A percentile compares a stretch with the other conserved stretches of the same genome.
These are phyloP conservation scores for Amblyjoppa fuscipennis DNA, from an alignment of 2,888 invertebrate species.

Conservation along the genomic window DNA sequence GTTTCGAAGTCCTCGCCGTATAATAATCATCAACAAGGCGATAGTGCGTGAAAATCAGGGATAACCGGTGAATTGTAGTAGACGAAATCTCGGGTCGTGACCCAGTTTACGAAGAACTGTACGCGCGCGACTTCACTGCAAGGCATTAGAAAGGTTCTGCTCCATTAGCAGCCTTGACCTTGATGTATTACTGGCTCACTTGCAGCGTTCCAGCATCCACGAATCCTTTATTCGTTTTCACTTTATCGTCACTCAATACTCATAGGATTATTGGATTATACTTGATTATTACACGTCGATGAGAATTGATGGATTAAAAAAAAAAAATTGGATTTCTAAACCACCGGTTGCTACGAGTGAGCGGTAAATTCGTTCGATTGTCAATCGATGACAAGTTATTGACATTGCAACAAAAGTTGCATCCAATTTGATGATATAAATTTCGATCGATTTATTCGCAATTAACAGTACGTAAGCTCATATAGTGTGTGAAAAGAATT, in stretches of 20 bases:
- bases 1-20: not conserved
- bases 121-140: not conserved
- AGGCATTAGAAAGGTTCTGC: slow-evolving; percentile 65
- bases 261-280: not conserved
- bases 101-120: slow-evolving; percentile 14
- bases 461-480: not conserved
- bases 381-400: slow-evolving; percentile 17
- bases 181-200: slow-evolving; percentile 45
- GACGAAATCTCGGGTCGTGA: slow-evolving; percentile 47
- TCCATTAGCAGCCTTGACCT: slow-evolving; percentile 64
- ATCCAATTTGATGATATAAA: not conserved
- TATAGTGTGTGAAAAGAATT: not conserved
- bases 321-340: not conserved
- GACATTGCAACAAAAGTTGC: not conserved
- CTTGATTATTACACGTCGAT: not conserved
- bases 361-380: not conserved
- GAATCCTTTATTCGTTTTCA: not conserved
- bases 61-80: not conserved
- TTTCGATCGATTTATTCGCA: not conserved
- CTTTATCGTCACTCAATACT: not conserved
- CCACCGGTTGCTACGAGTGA: slow-evolving; percentile 13
- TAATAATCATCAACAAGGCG: not conserved
- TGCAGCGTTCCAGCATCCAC: slow-evolving; percentile 34
- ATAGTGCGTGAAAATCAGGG: not conserved
- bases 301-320: not conserved